A percentile compares a stretch with the other conserved stretches of the same genome.
phyloP scores from a whole-genome alignment of 2,888 invertebrate genomes.

The Thymelicus acteon region DNA sequence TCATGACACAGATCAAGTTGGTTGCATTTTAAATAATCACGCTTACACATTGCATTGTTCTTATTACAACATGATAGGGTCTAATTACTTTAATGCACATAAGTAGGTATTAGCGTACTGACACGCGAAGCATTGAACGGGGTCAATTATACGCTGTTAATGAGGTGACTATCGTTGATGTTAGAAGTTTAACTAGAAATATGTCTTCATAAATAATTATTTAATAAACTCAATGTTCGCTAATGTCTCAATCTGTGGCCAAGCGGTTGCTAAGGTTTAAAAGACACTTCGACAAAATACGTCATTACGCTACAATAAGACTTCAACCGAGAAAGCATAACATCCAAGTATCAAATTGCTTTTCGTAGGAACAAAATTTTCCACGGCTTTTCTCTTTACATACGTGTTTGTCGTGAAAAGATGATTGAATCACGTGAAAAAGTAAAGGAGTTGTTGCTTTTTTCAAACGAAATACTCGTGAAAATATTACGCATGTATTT shows the following conservation, averaged over 20 bases:
- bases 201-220: not conserved
- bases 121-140: conserved; percentile 59
- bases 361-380: conserved; percentile 30
- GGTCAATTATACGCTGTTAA: conserved; percentile 16
- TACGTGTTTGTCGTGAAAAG: conserved; percentile 3
- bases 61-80: conserved; percentile 75
- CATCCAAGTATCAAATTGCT: conserved; percentile 39
- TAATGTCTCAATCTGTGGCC: conserved; percentile 18
- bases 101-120: conserved; percentile 55
- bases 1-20: conserved; percentile 62
- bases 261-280: conserved; percentile 18
- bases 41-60: conserved; percentile 71
- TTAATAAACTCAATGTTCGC: not conserved
- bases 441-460: not conserved
- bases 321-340: conserved; percentile 40
- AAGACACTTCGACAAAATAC: conserved; percentile 17
- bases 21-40: conserved; percentile 57
- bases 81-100: conserved; percentile 71
- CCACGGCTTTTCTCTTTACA: conserved; percentile 16
- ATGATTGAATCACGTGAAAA: not conserved
- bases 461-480: conserved; percentile 15
- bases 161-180: conserved; percentile 10
- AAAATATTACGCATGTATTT: conserved; percentile 24
- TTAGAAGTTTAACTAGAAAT: not conserved
- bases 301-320: conserved; percentile 39